These are phyloP conservation scores for Trichosurus vulpecula DNA, from an alignment of 2,797 vertebrate genomes.

Conservation along the genomic window DNA sequence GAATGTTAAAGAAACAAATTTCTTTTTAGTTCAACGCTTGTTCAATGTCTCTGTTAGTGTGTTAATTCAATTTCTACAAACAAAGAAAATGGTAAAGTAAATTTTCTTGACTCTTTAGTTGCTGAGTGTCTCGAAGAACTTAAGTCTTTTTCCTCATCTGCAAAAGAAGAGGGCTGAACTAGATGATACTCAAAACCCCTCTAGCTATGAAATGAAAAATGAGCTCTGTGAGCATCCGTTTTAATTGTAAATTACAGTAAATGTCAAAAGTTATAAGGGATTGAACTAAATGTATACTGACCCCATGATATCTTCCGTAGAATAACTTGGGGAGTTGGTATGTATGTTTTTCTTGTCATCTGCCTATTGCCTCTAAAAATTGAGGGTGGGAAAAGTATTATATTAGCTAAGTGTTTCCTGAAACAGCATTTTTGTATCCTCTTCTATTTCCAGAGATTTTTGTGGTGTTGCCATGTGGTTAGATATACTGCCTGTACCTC, in stretches of 20 bases:
- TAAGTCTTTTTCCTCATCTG: neutral
- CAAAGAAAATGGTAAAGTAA: neutral
- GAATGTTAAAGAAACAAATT: neutral
- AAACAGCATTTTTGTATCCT: neutral
- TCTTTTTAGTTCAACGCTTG: neutral
- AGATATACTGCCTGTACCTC: neutral
- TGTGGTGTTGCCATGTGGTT: neutral
- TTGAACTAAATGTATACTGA: neutral
- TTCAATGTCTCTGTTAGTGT: neutral
- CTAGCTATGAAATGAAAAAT: neutral
- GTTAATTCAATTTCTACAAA: neutral
- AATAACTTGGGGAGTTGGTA: neutral
- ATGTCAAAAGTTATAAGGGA: slow-evolving; percentile 12
- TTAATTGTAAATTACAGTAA: slow-evolving; percentile 23
- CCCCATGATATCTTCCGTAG: neutral
- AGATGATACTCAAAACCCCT: too few species aligned
- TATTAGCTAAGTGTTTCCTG: neutral
- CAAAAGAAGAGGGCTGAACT: too few species aligned
- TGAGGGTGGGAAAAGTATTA: neutral
- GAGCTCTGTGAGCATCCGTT: slow-evolving; percentile 17
- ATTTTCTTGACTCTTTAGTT: slow-evolving; percentile 1
- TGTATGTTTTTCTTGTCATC: slow-evolving; percentile 25
- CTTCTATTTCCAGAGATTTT: neutral
- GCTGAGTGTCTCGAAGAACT: neutral
- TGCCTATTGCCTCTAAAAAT: too few species aligned